Evolutionary conservation across 2,888 invertebrate genomes (phyloP), one percentile per base, ranked within the genome.

Genomic region (Latrodectus hesperus): DNA sequence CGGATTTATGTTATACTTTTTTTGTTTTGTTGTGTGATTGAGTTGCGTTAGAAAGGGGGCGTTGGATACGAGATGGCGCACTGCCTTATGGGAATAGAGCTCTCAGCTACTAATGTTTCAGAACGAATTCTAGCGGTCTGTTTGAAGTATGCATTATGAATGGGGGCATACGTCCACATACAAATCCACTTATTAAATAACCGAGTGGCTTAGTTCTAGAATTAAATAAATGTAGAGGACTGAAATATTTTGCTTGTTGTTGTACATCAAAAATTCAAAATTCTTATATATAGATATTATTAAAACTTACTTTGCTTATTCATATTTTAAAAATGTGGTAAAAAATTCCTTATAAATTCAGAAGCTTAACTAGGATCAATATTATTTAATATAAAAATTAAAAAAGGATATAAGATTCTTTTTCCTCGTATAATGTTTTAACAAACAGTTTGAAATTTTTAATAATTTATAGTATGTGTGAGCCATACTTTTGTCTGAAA

Each of bases 101-200:
- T 55, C 60, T 72, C 81, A 81, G 81, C 81, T 81, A 73, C n/a
- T 26, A 16, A 12, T 60, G 60, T 60, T 38, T 52, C 55, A 17
- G 52, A 80, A 80, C 22, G 81, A 53, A 52, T 81, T 74, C 65
- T 73, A 81, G 81, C 81, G 81, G 81, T 52, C 26, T 51, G 65
- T 81, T 81, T 67, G 51, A 74, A 81, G 81, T 38, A 51, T 67
- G 77, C 51, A 17, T 38, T n/a, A n/a, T 17, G 10, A 60, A 60
- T 16, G 60, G 60, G 8, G n/a, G 0, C 55, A 3, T 55, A 55
- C 55, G 1, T 55, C 16, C 55, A 11, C 38, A 60, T 6, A 10
- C 0, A 55, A 14, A 60, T 6, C 11, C 12, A 60, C 60, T 10
- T 60, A n/a, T 16, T 9, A 60, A 6, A n/a, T 60, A 5, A 60